Evolutionary conservation across 2,113 vertebrate species (phyloP).

Genomic region (Sapayoa aenigma): DNA sequence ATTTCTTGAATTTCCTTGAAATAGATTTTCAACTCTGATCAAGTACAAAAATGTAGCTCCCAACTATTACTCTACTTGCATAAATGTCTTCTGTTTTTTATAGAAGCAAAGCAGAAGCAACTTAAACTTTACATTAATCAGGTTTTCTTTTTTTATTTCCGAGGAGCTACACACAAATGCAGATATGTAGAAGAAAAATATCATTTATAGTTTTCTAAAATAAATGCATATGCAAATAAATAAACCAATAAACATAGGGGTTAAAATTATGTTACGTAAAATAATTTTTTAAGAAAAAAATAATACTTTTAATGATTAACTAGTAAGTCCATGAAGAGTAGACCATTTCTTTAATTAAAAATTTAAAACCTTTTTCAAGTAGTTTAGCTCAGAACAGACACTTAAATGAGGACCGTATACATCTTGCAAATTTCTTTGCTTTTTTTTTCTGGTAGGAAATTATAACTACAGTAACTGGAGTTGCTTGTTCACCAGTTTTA

Average conservation of each 20-base stretch:
- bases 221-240: background rate
- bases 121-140: background rate
- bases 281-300: background rate
- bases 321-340: background rate
- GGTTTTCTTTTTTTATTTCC: background rate
- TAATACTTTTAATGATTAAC: background rate
- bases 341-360: background rate
- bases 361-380: background rate
- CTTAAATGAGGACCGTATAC: background rate
- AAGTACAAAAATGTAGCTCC: background rate
- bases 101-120: background rate
- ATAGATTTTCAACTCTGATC: background rate
- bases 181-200: background rate
- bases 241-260: background rate
- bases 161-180: background rate
- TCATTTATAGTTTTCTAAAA: background rate
- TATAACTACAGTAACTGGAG: background rate
- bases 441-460: background rate
- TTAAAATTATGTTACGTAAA: background rate
- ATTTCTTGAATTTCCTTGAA: background rate
- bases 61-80: background rate
- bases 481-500: background rate
- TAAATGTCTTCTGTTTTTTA: background rate
- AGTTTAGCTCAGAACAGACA: background rate
- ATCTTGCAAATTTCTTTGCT: background rate